A percentile compares a stretch with the other conserved stretches of the same genome.
phyloP scores from a whole-genome alignment of 2,113 vertebrate genomes.

The Pelecanus crispus region DNA sequence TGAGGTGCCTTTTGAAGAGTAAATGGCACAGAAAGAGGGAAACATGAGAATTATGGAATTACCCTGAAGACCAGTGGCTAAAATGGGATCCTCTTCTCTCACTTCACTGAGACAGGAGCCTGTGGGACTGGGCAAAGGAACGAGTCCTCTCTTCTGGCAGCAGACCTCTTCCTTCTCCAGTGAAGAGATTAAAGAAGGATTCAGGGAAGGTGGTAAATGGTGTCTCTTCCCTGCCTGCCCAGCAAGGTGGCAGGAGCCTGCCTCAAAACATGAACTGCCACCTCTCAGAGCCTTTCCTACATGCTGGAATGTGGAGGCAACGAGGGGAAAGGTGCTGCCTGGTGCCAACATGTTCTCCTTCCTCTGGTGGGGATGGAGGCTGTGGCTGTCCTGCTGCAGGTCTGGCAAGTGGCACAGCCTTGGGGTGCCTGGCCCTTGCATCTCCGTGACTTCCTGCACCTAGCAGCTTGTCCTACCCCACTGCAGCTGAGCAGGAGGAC shows the following conservation, averaged over 20 bases:
- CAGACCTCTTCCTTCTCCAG: not conserved
- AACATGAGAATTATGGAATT: not conserved
- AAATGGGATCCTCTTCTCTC: not conserved
- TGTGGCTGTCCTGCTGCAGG: not conserved
- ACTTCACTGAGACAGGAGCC: not conserved
- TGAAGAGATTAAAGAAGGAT: not conserved
- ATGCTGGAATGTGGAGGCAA: accelerated
- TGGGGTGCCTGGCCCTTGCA: accelerated
- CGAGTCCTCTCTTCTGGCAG: not conserved
- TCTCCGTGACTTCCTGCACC: accelerated
- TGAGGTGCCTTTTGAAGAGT: not conserved
- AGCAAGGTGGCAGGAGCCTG: not conserved
- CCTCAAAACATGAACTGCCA: not conserved
- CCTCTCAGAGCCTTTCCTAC: not conserved
- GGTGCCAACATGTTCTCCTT: accelerated
- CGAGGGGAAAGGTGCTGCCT: not conserved
- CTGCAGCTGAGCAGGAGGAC: not conserved
- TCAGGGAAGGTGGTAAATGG: not conserved
- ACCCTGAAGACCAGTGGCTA: not conserved
- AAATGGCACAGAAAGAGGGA: not conserved
- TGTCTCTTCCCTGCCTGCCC: not conserved
- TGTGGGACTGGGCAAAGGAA: not conserved
- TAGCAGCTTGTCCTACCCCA: too few relatives aligned
- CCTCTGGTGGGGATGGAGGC: not conserved
- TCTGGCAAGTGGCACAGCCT: not conserved